phyloP scores from a whole-genome alignment of 2,888 invertebrate species.

The Laspeyria flexula region DNA sequence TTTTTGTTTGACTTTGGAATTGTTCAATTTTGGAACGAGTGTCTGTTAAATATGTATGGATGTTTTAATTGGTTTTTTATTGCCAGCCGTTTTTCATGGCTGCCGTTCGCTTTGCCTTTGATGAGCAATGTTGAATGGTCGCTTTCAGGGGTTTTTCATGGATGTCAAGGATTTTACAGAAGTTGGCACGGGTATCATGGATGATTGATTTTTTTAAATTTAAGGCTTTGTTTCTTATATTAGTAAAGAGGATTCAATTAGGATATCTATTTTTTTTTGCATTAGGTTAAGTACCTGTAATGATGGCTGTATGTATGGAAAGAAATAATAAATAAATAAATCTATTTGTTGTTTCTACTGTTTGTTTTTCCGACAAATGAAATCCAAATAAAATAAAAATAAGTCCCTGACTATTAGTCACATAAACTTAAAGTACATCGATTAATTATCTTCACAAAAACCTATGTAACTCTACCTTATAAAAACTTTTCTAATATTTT shows the following conservation, averaged over 20 bases:
- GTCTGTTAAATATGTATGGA: constrained; percentile 37
- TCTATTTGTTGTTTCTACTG: no score
- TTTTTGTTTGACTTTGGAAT: constrained; percentile 40
- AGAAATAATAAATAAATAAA: no score
- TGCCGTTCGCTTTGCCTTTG: constrained; percentile 4
- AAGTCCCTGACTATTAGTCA: no score
- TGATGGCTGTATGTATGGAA: no score
- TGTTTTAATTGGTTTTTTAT: constrained; percentile 36
- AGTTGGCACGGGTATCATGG: not conserved
- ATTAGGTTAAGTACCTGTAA: no score
- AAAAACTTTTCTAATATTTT: no score
- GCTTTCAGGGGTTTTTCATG: not conserved
- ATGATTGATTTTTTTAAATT: not conserved
- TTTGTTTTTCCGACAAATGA: no score
- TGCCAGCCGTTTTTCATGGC: constrained; percentile 11
- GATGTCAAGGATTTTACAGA: not conserved
- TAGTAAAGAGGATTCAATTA: not conserved
- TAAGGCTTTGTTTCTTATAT: not conserved
- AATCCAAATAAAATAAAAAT: no score
- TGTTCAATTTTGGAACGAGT: constrained; percentile 40
- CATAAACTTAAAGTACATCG: no score
- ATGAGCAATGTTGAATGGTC: constrained; percentile 6
- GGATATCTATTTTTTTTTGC: no score
- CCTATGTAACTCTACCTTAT: no score
- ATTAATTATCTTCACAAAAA: not conserved